phyloP scores from a whole-genome alignment of 2,888 invertebrate species.

The Molanna angustata region DNA sequence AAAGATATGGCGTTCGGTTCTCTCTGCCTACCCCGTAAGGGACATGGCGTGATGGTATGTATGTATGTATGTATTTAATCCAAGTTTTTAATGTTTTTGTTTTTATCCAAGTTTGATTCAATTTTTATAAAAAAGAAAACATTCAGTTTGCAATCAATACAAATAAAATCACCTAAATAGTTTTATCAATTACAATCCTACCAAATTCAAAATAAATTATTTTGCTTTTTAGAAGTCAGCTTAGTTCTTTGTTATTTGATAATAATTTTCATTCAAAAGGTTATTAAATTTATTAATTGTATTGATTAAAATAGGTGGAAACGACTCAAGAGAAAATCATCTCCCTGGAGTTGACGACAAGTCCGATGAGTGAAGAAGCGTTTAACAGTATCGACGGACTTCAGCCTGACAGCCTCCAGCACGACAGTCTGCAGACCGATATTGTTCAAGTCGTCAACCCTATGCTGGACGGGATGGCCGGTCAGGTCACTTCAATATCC shows the following conservation, averaged over 20 bases:
- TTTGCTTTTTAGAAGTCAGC: too few species aligned
- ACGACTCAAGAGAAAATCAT: slow-evolving; percentile 89
- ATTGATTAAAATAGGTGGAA: slow-evolving; percentile 64
- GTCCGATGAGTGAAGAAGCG: slow-evolving; percentile 60
- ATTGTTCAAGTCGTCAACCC: slow-evolving; percentile 56
- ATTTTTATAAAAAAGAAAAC: too few species aligned
- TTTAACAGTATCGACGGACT: slow-evolving; percentile 44
- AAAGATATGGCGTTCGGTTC: too few species aligned
- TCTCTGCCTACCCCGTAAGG: too few species aligned
- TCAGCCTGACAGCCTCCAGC: slow-evolving; percentile 55
- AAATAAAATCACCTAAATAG: too few species aligned
- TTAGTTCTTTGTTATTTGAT: background rate
- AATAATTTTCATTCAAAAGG: background rate
- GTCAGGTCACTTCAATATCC: slow-evolving; percentile 49
- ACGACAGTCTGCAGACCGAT: slow-evolving; percentile 55
- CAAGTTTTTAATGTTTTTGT: too few species aligned
- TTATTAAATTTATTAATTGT: background rate
- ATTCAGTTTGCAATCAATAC: too few species aligned
- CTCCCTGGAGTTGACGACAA: slow-evolving; percentile 77
- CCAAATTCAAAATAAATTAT: too few species aligned
- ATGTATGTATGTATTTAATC: too few species aligned
- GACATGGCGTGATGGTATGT: too few species aligned
- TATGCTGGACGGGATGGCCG: slow-evolving; percentile 49
- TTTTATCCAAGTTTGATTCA: too few species aligned
- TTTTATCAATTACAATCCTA: too few species aligned